phyloP scores from a whole-genome alignment of 2,888 invertebrate species.

The Troides aeacus region DNA sequence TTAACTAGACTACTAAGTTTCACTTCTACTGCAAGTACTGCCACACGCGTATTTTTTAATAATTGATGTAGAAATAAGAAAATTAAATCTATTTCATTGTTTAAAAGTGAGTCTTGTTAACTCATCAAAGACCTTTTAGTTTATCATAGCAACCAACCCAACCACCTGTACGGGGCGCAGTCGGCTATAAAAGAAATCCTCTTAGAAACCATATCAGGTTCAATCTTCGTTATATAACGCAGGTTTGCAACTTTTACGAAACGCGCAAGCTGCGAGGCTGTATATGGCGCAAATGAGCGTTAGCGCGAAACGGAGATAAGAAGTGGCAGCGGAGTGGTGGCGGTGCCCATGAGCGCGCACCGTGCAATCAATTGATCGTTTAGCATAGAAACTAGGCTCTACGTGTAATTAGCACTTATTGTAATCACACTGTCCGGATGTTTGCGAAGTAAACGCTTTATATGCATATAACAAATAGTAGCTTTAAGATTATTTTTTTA shows the following conservation, averaged over 20 bases:
- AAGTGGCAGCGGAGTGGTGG: conserved; percentile 44
- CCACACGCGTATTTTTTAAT: too few species aligned
- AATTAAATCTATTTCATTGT: too few species aligned
- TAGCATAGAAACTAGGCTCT: conserved; percentile 22
- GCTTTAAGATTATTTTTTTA: too few species aligned
- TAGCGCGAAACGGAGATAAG: conserved; percentile 69
- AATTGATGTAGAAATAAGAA: too few species aligned
- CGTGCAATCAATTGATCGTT: conserved; percentile 39
- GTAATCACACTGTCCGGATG: not conserved
- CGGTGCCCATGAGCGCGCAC: conserved; percentile 40
- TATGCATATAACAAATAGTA: not conserved
- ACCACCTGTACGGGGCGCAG: not conserved
- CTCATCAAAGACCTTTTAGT: not conserved
- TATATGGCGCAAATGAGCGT: conserved; percentile 58
- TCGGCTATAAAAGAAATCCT: not conserved
- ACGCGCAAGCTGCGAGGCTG: conserved; percentile 28
- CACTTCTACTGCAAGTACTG: too few species aligned
- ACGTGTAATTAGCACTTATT: conserved; percentile 23
- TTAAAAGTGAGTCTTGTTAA: too few species aligned
- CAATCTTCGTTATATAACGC: conserved; percentile 9
- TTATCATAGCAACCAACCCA: not conserved
- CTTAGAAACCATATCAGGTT: conserved; percentile 1
- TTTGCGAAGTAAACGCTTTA: not conserved
- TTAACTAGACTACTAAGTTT: too few species aligned
- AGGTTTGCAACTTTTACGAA: conserved; percentile 6